Base-by-base conservation (phyloP, 1,140 invertebrate species). In the Cydia amplana region DNA sequence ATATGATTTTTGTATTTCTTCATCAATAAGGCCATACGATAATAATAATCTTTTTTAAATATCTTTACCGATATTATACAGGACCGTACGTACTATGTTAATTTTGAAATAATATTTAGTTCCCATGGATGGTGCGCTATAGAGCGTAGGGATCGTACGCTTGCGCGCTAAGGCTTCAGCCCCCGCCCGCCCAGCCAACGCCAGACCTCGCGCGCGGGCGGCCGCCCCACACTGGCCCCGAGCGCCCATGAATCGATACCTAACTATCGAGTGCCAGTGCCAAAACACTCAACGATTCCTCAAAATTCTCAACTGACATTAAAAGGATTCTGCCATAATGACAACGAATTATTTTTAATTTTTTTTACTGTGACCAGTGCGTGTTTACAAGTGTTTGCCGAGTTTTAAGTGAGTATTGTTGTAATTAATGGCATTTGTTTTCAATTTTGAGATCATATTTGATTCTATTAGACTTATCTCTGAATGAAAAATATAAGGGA, bases 241-340 rank as follows among this genome's bases (percentile, higher is more conserved):
- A 82, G 75, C 84, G 80, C 78, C 82, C 84, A 79, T 79, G 82
- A 88, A 90, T 89, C 87, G 84, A 91, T 91, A 89, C 51, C 77
- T 76, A 76, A 81, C 81, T 77, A 75, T 78, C 73, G 67, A 72
- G 60, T 36, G 43, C 9, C 60, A 70, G 65, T 70, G 65, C 36
- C 65, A 67, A 67, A 67, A 65, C 63, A 65, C 20, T 25, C 20
- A 20, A 1, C 7, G 36, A 40, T 7, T 2, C 36, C 36, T 40
- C 20, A 64, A 25, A 64, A 23, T 67, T 18, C 14, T 20, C 4
- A 40, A 70, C 32, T 40, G 32, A 70, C 25, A 5, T 6, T 70
- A 43, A 70, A 70, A 32, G 23, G 20, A 49, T 14, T n/a, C 64
- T 64, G 63, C 63, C 64, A 32, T 36, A 16, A 36, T 36, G 55